Evolutionary conservation across 2,888 invertebrate species (phyloP).

Genomic region (Ernsta delagoae): DNA sequence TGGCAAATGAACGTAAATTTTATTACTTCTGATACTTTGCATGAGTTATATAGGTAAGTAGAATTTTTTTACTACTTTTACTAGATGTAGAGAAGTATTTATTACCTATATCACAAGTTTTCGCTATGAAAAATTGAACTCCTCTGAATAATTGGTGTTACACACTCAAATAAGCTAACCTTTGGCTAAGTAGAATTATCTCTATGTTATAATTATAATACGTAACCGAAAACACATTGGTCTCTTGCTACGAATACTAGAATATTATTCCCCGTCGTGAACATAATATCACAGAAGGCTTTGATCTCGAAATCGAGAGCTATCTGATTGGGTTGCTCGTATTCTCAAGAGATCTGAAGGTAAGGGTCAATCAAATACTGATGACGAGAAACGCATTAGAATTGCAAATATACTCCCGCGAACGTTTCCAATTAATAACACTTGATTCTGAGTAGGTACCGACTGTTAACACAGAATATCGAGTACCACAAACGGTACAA

Average conservation of each 20-base stretch:
- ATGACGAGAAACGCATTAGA: slow-evolving; percentile 25
- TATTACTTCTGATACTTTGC: too few species aligned
- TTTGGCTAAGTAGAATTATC: too few species aligned
- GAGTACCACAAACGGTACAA: background rate
- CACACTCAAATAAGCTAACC: too few species aligned
- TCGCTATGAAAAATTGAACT: too few species aligned
- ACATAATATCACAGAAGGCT: slow-evolving; percentile 3
- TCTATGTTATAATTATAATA: too few species aligned
- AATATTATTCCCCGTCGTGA: background rate
- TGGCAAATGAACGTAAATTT: too few species aligned
- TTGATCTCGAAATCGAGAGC: slow-evolving; percentile 7
- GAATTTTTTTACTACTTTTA: too few species aligned
- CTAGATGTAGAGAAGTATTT: too few species aligned
- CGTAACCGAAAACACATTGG: too few species aligned
- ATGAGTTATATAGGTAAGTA: too few species aligned
- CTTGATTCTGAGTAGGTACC: slow-evolving; percentile 6
- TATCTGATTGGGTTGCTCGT: slow-evolving; percentile 16
- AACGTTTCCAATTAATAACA: slow-evolving; percentile 26
- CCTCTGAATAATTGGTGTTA: too few species aligned
- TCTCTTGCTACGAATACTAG: background rate
- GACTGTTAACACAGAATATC: background rate
- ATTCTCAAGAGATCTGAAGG: slow-evolving; percentile 23
- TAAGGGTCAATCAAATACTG: slow-evolving; percentile 31
- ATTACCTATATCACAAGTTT: too few species aligned
- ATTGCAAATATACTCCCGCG: slow-evolving; percentile 27